phyloP scores from a whole-genome alignment of 2,113 vertebrate genomes.

The Peromyscus maniculatus region DNA sequence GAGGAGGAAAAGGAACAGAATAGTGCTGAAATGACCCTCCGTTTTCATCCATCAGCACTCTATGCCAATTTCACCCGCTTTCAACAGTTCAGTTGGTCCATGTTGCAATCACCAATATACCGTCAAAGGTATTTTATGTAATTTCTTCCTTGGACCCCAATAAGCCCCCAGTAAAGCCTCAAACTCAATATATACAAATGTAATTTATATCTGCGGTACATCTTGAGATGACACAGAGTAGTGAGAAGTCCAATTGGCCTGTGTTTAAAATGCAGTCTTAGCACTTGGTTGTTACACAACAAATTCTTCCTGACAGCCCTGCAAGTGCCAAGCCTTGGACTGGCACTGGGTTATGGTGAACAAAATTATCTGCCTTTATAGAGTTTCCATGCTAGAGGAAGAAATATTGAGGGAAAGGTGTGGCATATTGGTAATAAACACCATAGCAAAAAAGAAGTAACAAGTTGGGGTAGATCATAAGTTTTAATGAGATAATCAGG shows the following conservation, averaged over 20 bases:
- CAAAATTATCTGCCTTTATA: neutral
- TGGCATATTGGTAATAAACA: neutral
- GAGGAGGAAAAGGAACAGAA: neutral
- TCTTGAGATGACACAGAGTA: neutral
- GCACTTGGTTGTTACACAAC: neutral
- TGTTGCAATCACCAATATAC: neutral
- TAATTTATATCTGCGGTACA: neutral
- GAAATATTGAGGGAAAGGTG: neutral
- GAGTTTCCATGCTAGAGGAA: neutral
- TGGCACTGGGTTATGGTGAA: neutral
- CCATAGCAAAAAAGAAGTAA: neutral
- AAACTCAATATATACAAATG: neutral
- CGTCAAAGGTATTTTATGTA: neutral
- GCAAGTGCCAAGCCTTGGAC: neutral
- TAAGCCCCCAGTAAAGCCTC: neutral
- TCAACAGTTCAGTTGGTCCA: neutral
- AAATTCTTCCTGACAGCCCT: neutral
- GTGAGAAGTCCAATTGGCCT: neutral
- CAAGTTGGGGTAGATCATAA: neutral
- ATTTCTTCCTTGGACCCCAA: neutral
- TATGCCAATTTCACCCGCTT: neutral
- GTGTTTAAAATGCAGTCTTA: neutral
- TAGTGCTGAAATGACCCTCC: neutral
- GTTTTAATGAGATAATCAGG: neutral
- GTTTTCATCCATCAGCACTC: neutral